phyloP scores from a whole-genome alignment of 2,797 vertebrate genomes.

The Triplophysa bombifrons region DNA sequence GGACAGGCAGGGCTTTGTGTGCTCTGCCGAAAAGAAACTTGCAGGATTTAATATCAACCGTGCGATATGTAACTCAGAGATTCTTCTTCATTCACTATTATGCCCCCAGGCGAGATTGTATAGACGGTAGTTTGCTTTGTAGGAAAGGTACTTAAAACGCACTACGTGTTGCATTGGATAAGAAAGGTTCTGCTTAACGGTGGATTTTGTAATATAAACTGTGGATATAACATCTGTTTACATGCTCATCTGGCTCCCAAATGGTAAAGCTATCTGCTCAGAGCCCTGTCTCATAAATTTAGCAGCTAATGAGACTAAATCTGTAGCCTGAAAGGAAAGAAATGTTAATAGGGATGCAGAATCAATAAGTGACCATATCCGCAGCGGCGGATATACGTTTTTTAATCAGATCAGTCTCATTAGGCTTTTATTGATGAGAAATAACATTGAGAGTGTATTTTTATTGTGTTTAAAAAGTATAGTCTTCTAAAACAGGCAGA shows the following conservation, averaged over 20 bases:
- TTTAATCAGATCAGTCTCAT: not conserved
- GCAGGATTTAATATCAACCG: conserved; percentile 16
- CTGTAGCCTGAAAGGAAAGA: conserved; percentile 12
- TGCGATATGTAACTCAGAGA: not conserved
- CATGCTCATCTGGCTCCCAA: conserved; percentile 48
- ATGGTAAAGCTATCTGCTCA: conserved; percentile 62
- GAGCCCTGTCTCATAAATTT: conserved; percentile 72
- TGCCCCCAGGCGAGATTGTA: conserved; percentile 16
- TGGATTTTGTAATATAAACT: conserved; percentile 2
- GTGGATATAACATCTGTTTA: conserved; percentile 7
- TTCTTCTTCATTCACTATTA: conserved; percentile 3
- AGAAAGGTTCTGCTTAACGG: not conserved
- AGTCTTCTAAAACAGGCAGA: too few relatives aligned
- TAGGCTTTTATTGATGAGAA: not conserved
- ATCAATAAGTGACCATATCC: conserved; percentile 64
- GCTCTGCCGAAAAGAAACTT: not conserved
- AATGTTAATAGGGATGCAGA: conserved; percentile 56
- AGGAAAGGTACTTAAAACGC: conserved; percentile 3
- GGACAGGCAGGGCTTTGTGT: conserved; percentile 11
- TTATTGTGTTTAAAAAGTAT: too few relatives aligned
- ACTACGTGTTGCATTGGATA: not conserved
- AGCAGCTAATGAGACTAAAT: conserved; percentile 58
- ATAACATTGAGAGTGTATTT: not conserved
- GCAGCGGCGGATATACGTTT: not conserved
- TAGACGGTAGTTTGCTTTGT: not conserved